Base-by-base conservation (phyloP, 2,888 invertebrate genomes). In the Tetramorium bicarinatum region DNA sequence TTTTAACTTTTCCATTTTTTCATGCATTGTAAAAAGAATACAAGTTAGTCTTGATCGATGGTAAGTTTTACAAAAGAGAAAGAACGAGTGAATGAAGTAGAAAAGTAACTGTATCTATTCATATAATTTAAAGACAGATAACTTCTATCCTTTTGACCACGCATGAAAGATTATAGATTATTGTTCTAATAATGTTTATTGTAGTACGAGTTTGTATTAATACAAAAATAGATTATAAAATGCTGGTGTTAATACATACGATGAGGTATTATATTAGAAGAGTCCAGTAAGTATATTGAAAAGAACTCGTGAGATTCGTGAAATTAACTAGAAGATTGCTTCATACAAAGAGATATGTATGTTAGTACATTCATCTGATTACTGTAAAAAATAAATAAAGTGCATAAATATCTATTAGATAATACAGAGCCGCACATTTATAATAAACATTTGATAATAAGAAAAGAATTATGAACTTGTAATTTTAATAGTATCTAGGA, bases 181-280 rank as follows among this genome's bases (percentile, higher is more conserved):
- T 44, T 41, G 41, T 69, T 69, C 15, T 44, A 71, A 71, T 56
- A 77, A 56, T 77, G 15, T 77, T 69, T 75, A 75, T 75, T 44
- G 38, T 71, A 77, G 29, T 77, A 69, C 77, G 54, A 77, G 29
- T 56, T 69, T 56, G 44, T 71, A 77, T 52, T 54, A 77, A 54
- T 77, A 77, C 54, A 77, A 77, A 77, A 77, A 77, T 77, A 77
- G 77, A 77, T 77, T 77, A 54, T 69, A 54, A 77, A 56, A 56
- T 54, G 71, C 29, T 77, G 29, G 13, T 77, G 21, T 71, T 77
- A 56, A 77, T 69, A 77, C 21, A 66, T 76, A 38, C 13, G 21
- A n/a, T 64, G 47, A 64, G 47, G 54, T 69, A 52, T 77, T 67
- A 77, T 44, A 77, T 67, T 67, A 66, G 29, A 49, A n/a, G 21